Evolutionary conservation across 2,113 vertebrate species (phyloP).

Genomic region (Coreoperca whiteheadi): DNA sequence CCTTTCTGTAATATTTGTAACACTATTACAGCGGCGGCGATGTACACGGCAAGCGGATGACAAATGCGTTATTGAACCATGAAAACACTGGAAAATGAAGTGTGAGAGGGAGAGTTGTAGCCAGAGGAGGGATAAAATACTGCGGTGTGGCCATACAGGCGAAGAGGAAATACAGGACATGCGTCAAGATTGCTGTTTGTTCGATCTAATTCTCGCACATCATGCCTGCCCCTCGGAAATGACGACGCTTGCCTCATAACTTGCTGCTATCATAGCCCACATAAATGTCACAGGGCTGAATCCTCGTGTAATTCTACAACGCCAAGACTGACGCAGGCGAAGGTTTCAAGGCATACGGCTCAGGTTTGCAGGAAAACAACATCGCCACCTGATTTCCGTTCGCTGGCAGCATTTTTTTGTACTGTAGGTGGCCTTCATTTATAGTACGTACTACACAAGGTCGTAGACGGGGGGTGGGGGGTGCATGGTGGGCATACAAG

Average conservation of each 20-base stretch:
- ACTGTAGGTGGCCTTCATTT: too few species aligned
- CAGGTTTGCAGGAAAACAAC: too few species aligned
- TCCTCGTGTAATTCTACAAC: not conserved
- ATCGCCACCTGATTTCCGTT: too few species aligned
- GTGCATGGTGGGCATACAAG: too few species aligned
- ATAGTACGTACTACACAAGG: too few species aligned
- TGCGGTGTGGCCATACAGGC: not conserved
- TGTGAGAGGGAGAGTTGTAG: not conserved
- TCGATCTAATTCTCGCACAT: slow-evolving; percentile 29
- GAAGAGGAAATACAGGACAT: slow-evolving; percentile 11
- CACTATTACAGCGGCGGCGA: slow-evolving; percentile 28
- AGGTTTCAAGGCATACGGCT: not conserved
- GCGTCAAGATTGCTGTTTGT: slow-evolving; percentile 4
- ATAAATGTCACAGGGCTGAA: slow-evolving; percentile 36
- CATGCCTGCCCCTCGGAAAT: not conserved
- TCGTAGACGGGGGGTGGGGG: too few species aligned
- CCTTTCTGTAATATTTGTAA: slow-evolving; percentile 33
- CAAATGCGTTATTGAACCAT: slow-evolving; percentile 22
- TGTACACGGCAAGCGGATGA: slow-evolving; percentile 24
- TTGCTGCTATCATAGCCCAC: slow-evolving; percentile 4
- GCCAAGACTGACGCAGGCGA: not conserved
- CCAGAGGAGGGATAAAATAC: slow-evolving; percentile 19
- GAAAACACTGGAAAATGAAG: slow-evolving; percentile 5
- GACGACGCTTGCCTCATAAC: slow-evolving; percentile 26
- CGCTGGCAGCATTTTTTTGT: too few species aligned